Base-by-base conservation (phyloP, 2,888 invertebrate genomes). In the Gandaritis pyraliata region DNA sequence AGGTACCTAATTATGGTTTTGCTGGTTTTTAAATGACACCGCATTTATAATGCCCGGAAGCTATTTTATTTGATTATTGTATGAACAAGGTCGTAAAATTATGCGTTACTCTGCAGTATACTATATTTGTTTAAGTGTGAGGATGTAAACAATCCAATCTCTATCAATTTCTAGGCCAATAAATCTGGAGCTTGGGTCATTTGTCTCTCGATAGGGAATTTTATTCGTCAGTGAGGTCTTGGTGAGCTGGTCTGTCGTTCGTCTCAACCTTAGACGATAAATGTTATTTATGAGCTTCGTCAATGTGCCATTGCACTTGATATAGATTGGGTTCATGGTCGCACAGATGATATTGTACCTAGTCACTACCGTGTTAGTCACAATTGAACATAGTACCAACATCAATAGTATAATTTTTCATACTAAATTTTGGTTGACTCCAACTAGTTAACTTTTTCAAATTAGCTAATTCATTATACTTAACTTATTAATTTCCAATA, bases 1-100 rank as follows among this genome's bases (percentile, higher is more conserved):
- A 85, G 79, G 88, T 84, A n/a, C n/a, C n/a, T n/a, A 79, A 89
- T 90, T 89, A 90, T 82, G 85, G 81, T 85, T 89, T 88, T 81
- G 89, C 90, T 82, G 83, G 73, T 75, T 82, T 87, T 86, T 86
- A 82, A 88, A 89, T 88, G 83, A 80, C 80, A 66, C 68, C 75
- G 72, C 85, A 85, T 88, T 85, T 86, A 79, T 83, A 66, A 68
- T 79, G 70, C 70, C 77, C 85, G 86, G 84, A 86, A 85, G 81
- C 82, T 72, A 76, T 72, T 65, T 74, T 74, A 70, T 66, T 75
- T 60, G 48, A 68, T 63, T 63, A n/a, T 61, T 48, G 39, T 59
- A 48, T 51, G 8, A 52, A 41, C 38, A 58, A 64, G 55, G 49
- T 55, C 43, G 11, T 38, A 67, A 62, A 65, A 38, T 18, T 8